These are phyloP conservation scores for Hermaeophaga mercurialis DNA, from an alignment of 2,888 invertebrate genomes.

Conservation along the genomic window DNA sequence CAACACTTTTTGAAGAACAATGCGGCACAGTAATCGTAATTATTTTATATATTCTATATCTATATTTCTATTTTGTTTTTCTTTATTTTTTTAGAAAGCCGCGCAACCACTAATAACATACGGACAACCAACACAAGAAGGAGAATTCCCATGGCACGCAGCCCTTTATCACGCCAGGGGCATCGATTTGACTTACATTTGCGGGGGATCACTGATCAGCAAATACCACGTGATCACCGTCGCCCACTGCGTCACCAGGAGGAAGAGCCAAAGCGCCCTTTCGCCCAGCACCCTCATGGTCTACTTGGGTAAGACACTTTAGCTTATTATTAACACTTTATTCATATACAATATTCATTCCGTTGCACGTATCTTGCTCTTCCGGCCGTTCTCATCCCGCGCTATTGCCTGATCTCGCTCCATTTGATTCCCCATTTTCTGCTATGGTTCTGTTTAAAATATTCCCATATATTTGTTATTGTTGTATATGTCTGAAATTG, in stretches of 20 bases:
- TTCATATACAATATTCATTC: too few relatives aligned
- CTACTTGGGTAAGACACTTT: constrained; percentile 45
- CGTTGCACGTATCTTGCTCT: too few relatives aligned
- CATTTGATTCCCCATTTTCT: too few relatives aligned
- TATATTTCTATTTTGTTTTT: background rate
- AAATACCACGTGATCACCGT: constrained; percentile 49
- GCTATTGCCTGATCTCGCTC: too few relatives aligned
- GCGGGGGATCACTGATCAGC: constrained; percentile 52
- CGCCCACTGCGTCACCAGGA: constrained; percentile 53
- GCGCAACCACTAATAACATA: constrained; percentile 65
- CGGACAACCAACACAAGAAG: constrained; percentile 64
- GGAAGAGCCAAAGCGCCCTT: constrained; percentile 41
- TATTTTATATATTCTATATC: constrained; percentile 18
- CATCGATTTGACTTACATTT: constrained; percentile 52
- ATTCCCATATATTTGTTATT: too few relatives aligned
- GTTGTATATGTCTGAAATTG: too few relatives aligned
- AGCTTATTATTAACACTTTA: too few relatives aligned
- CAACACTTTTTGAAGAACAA: constrained; percentile 31
- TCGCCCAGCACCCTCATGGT: constrained; percentile 47
- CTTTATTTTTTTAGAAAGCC: constrained; percentile 36
- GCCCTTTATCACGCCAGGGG: constrained; percentile 64
- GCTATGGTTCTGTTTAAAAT: too few relatives aligned
- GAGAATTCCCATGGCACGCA: constrained; percentile 73
- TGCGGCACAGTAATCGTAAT: constrained; percentile 53
- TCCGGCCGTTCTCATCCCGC: too few relatives aligned